Evolutionary conservation across 2,888 invertebrate species (phyloP).

Genomic region (Phragmatobia fuliginosa): DNA sequence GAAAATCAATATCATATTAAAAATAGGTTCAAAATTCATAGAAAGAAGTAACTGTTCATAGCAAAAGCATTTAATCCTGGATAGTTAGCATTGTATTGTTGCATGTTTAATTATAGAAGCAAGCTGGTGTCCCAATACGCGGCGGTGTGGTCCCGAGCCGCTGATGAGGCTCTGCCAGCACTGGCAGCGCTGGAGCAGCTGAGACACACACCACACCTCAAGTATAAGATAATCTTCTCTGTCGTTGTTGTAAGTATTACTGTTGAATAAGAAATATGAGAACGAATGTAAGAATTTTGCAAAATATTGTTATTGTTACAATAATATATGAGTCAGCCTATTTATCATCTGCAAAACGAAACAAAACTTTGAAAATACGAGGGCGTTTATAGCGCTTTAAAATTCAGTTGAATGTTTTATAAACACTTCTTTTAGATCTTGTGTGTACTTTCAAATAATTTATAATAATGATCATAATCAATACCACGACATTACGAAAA

Average conservation of each 20-base stretch:
- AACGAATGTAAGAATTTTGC: too few species aligned
- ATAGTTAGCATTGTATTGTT: not conserved
- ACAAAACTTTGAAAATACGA: too few species aligned
- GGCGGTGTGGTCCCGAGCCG: constrained; percentile 93
- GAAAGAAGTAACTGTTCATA: not conserved
- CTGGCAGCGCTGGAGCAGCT: constrained; percentile 93
- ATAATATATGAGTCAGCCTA: too few species aligned
- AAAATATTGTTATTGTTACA: too few species aligned
- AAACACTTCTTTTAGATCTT: too few species aligned
- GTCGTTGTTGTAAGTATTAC: constrained; percentile 94
- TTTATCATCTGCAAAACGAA: too few species aligned
- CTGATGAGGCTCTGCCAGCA: constrained; percentile 95
- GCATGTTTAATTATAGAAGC: constrained; percentile 77
- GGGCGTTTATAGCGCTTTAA: too few species aligned
- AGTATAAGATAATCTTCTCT: constrained; percentile 98
- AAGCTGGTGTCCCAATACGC: constrained; percentile 93
- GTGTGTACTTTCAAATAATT: too few species aligned
- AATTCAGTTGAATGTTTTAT: too few species aligned
- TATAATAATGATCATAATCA: too few species aligned
- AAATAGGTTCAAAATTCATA: not conserved
- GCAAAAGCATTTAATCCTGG: not conserved
- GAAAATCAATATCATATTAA: not conserved
- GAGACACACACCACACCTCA: constrained; percentile 94
- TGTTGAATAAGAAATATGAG: not conserved
- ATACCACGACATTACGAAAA: too few species aligned